Base-by-base conservation (phyloP, 2,797 vertebrate species). In the Acipenser ruthenus region DNA sequence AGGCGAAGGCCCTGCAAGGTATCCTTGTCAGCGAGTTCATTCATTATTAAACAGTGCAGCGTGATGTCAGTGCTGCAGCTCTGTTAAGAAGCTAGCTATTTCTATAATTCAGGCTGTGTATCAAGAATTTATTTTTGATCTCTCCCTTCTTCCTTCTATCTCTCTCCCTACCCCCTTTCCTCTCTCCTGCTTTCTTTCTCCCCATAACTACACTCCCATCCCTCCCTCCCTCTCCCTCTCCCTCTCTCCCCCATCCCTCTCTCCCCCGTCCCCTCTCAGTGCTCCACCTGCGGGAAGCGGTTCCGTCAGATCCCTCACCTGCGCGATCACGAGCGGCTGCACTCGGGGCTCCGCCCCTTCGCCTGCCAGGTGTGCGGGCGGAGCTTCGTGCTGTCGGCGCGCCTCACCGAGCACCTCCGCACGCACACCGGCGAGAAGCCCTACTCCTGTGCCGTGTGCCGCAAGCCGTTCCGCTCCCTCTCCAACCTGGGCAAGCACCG, bases 361-460 rank as follows among this genome's bases (percentile, higher is more conserved):
- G 89, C 87, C 65, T 97, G 94, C 69, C 91, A 91, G 74, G 91
- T 95, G 18, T 97, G 95, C 0, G 94, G 93, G 8, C 94, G 94
- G 76, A 93, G 91, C 60, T 97, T 97, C 75, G 91, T 93, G 7
- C 93, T 95, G 9, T 93, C 93, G 0, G 93, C 86, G 15, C 91
- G 94, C 1, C 82, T 97, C 67, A 93, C 92, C 0, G 94, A 96
- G 69, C 94, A 96, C n/a, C 92, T 92, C 47, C 92, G 93, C 52
- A 94, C 93, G 50, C 94, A 95, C 86, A 95, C 93, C 0, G 93
- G 93, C 0, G 93, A 96, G 71, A 91, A 92, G 66, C 94, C 93
- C 0, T 95, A 93, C 70, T 78, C 88, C 15, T 97, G 95, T 51
- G 73, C 90, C 0, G 88, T 76, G 10, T 88, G 86, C 1, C 81